Evolutionary conservation across 2,797 vertebrate genomes (phyloP).

Genomic region (Pipistrellus pipistrellus): DNA sequence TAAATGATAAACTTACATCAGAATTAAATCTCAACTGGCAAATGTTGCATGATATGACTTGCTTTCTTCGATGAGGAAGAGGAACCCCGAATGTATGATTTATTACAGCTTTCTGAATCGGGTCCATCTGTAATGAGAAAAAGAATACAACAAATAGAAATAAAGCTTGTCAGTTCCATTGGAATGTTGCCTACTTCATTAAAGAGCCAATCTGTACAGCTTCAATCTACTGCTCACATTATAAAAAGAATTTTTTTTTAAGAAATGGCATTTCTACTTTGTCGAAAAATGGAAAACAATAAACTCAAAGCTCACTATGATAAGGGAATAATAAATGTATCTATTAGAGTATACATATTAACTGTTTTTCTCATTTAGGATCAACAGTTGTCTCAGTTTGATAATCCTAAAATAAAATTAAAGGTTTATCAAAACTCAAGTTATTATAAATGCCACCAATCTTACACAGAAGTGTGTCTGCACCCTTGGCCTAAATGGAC

Average conservation of each 20-base stretch:
- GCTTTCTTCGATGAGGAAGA: slow-evolving; percentile 94
- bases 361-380: slow-evolving; percentile 60
- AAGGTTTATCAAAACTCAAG: slow-evolving; percentile 65
- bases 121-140: slow-evolving; percentile 95
- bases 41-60: slow-evolving; percentile 95
- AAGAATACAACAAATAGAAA: slow-evolving; percentile 83
- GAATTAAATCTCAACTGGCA: slow-evolving; percentile 99
- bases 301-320: slow-evolving; percentile 8
- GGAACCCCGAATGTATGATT: slow-evolving; percentile 97
- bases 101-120: slow-evolving; percentile 98
- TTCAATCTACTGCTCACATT: slow-evolving; percentile 40
- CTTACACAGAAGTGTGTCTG: background rate
- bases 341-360: slow-evolving; percentile 31
- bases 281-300: slow-evolving; percentile 61
- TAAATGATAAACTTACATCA: slow-evolving; percentile 93
- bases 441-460: background rate
- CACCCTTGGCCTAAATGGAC: background rate
- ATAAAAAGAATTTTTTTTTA: slow-evolving; percentile 74
- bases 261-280: slow-evolving; percentile 65
- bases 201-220: slow-evolving; percentile 69
- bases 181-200: slow-evolving; percentile 69
- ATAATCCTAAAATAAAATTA: slow-evolving; percentile 69
- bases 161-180: slow-evolving; percentile 86
- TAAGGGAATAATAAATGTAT: slow-evolving; percentile 73
- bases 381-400: slow-evolving; percentile 53